These are phyloP conservation scores for Ursus arctos DNA, from an alignment of 2,113 vertebrate species.

Conservation along the genomic window DNA sequence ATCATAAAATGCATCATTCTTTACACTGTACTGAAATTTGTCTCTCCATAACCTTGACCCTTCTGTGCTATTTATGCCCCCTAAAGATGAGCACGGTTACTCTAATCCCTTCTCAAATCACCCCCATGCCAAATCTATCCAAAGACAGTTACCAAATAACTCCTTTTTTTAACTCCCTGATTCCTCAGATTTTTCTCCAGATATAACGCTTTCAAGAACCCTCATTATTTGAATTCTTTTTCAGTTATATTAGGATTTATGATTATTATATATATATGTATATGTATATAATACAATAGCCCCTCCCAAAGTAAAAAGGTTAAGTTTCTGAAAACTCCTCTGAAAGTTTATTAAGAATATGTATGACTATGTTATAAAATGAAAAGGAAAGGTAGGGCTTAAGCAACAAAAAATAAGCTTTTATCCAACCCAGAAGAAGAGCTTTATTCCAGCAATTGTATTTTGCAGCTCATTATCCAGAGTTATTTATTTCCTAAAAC, in stretches of 20 bases:
- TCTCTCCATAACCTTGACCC: background rate
- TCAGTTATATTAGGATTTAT: background rate
- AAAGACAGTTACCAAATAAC: background rate
- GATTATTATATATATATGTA: background rate
- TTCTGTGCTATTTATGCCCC: constrained; percentile 39
- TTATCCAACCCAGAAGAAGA: background rate
- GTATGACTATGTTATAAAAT: background rate
- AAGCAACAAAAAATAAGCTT: background rate
- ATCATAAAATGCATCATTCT: constrained; percentile 37
- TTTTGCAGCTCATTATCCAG: background rate
- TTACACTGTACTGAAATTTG: constrained; percentile 48
- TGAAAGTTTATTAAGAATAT: background rate
- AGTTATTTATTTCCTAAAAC: background rate
- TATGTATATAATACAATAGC: background rate
- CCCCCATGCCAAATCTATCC: background rate
- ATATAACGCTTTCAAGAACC: background rate
- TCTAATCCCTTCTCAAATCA: constrained; percentile 43
- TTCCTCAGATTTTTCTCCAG: constrained; percentile 11
- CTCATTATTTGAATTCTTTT: constrained; percentile 17
- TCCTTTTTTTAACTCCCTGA: background rate
- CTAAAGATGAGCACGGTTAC: background rate
- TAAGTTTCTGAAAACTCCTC: background rate
- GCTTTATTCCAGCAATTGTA: background rate
- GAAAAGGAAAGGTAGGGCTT: background rate
- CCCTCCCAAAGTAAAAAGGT: background rate